Base-by-base conservation (phyloP, 35 echinoderm and acorn worm genomes). In the Ophiothrix spiculata region DNA sequence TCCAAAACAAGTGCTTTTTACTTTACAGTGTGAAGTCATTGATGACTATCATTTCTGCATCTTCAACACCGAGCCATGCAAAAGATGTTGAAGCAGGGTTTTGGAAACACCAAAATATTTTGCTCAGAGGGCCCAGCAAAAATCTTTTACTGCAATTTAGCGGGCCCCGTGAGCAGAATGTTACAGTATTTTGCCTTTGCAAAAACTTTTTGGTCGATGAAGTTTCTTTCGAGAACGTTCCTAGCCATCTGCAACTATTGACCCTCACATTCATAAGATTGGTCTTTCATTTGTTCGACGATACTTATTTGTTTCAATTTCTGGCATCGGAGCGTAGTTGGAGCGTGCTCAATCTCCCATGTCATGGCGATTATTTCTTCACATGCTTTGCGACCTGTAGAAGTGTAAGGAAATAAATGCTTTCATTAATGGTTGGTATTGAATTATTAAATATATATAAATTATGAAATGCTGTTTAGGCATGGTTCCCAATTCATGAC, bases 131-230 rank as follows among this genome's bases (percentile, higher is more conserved):
- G 19, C 25, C 39, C 10, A 88, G n/a, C 36, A 88, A 33, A 39
- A 88, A 88, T 15, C 77, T 81, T 81, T 88, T 88, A 32, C 77
- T 42, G 38, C 76, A 88, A 73, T 88, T 80, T 36, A 49, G 77
- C 34, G 86, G 77, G 1, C 86, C n/a, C 86, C 36, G 54, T 88
- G 4, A 88, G 81, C 86, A 88, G 56, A 25, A 60, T 80, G 34
- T 80, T 88, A 1, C 86, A 19, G 46, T 88, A 37, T 73, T 81
- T 80, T 15, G 82, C 49, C 23, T 74, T 25, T 35, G n/a, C 14
- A 38, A 84, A 84, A 19, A 31, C 37, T 32, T 37, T 31, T 74
- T 84, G 15, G 35, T 11, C 15, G 1, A 64, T 33, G 39, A 17
- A 21, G 28, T 46, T 81, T 19, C 49, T 81, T 29, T 29, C 21